A percentile compares a stretch with the other conserved stretches of the same genome.
phyloP scores from a whole-genome alignment of 2,113 vertebrate species.

The Myotis yumanensis region DNA sequence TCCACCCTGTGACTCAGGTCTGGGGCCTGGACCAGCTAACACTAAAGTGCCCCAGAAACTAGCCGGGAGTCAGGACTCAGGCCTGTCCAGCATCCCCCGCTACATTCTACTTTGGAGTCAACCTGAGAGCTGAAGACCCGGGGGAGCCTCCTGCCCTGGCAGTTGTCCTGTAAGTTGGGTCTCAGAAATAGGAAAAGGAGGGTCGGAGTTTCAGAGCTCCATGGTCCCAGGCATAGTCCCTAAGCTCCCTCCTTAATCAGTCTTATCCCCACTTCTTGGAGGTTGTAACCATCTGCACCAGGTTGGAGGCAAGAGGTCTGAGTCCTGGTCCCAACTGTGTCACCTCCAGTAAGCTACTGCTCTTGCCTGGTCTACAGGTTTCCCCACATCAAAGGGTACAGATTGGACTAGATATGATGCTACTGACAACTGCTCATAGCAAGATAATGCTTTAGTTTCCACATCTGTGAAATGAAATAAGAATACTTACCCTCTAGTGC shows the following conservation, averaged over 20 bases:
- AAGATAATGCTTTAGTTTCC: neutral
- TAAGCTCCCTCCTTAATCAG: neutral
- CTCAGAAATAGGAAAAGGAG: neutral
- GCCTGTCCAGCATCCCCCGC: neutral
- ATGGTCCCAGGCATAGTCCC: neutral
- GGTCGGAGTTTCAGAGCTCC: neutral
- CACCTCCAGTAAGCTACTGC: neutral
- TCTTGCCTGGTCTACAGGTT: neutral
- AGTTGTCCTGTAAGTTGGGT: neutral
- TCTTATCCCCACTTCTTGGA: neutral
- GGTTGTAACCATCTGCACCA: neutral
- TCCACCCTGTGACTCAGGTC: slow-evolving; percentile 73
- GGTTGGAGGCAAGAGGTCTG: neutral
- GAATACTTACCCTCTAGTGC: rapidly evolving
- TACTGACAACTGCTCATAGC: neutral
- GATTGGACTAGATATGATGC: neutral
- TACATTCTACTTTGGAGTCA: neutral
- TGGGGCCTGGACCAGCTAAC: slow-evolving; percentile 54
- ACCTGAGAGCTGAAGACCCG: neutral
- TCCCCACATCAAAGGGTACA: neutral
- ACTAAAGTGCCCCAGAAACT: neutral
- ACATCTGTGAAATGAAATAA: neutral
- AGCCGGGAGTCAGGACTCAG: neutral
- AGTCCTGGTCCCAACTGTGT: neutral
- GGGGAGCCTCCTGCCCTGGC: neutral